phyloP scores from a whole-genome alignment of 2,797 vertebrate species.

The Agapornis canus region DNA sequence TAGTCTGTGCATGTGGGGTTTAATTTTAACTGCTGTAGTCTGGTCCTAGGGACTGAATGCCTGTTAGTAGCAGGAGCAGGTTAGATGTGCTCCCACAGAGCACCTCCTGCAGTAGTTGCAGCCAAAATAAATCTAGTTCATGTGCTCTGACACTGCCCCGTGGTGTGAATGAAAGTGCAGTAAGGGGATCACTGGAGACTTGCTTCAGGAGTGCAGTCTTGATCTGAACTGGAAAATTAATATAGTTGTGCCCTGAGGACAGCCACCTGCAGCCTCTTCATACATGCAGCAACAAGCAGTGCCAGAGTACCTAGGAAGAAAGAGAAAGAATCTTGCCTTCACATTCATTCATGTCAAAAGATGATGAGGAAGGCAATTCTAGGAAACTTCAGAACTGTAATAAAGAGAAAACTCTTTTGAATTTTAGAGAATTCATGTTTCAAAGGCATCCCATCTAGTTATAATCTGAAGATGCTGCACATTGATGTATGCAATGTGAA shows the following conservation, averaged over 20 bases:
- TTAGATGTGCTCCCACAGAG: background rate
- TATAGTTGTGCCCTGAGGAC: background rate
- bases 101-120: background rate
- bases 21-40: background rate
- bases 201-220: background rate
- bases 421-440: background rate
- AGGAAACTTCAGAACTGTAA: background rate
- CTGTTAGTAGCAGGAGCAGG: background rate
- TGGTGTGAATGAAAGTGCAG: background rate
- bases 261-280: background rate
- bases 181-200: background rate
- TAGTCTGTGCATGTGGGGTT: rapidly evolving
- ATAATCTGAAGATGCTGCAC: background rate
- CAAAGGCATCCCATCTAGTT: background rate
- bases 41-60: background rate
- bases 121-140: background rate
- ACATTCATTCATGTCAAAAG: background rate
- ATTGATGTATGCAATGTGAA: background rate
- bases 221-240: background rate
- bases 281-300: background rate
- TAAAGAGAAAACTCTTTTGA: background rate
- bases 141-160: background rate
- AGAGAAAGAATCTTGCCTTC: background rate
- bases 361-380: background rate
- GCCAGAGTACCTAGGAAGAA: background rate